Evolutionary conservation across 2,113 vertebrate genomes (phyloP).

Genomic region (Pelobates fuscus): DNA sequence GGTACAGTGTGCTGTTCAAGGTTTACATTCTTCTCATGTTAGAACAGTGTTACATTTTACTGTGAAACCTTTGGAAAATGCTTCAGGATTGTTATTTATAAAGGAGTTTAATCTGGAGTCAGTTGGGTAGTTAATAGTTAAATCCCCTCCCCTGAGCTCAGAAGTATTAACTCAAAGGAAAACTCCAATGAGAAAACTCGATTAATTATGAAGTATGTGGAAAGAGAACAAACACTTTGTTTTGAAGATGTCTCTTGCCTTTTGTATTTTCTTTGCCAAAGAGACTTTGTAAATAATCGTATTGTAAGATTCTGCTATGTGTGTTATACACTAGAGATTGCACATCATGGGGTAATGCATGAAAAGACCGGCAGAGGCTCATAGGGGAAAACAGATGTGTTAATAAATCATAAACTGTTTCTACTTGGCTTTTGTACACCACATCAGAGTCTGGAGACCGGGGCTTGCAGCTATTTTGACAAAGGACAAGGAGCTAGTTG

Average conservation of each 20-base stretch:
- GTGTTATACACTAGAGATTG: constrained; percentile 35
- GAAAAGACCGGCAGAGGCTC: constrained; percentile 10
- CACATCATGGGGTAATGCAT: constrained; percentile 34
- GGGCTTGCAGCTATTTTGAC: not conserved
- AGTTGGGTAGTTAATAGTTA: not conserved
- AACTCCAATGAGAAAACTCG: constrained; percentile 30
- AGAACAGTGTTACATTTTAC: no score
- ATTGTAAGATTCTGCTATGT: constrained; percentile 29
- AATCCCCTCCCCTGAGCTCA: constrained; percentile 13
- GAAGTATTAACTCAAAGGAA: constrained; percentile 39
- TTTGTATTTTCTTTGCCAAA: constrained; percentile 43
- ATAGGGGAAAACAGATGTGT: constrained; percentile 46
- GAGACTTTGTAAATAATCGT: constrained; percentile 45
- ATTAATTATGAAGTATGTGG: constrained; percentile 46
- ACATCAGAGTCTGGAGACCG: not conserved
- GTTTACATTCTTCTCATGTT: no score
- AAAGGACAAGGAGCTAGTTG: constrained; percentile 16
- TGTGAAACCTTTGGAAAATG: no score
- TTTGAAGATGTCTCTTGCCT: constrained; percentile 39
- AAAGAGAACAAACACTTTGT: constrained; percentile 50
- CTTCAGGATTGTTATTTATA: not conserved
- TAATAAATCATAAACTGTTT: constrained; percentile 41
- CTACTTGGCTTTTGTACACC: not conserved
- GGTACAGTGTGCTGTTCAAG: no score
- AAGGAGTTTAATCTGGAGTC: no score